Percentiles rank a stretch among this genome's conserved stretches.
Conservation (phyloP, 2,113 vertebrate species). For the Platycercus adscitus region DNA sequence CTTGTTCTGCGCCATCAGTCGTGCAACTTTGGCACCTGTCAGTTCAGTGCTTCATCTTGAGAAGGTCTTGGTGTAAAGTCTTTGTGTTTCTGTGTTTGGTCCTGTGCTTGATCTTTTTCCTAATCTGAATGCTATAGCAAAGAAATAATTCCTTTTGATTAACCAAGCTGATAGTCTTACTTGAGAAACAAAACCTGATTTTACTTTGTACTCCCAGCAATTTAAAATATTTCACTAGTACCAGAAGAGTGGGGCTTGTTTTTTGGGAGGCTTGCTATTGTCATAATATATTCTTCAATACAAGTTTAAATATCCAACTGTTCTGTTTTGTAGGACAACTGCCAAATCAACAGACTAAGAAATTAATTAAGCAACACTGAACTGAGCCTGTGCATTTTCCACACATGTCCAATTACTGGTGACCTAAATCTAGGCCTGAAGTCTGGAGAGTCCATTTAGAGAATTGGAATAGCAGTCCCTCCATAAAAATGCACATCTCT, state of each 20-base stretch:
- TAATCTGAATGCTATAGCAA: not conserved
- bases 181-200: not conserved
- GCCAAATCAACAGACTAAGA: constrained; percentile 48
- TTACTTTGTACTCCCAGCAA: not conserved
- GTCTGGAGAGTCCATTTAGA: not conserved
- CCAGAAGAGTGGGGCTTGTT: not conserved
- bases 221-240: not conserved
- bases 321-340: constrained; percentile 22
- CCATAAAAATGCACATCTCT: not conserved
- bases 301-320: constrained; percentile 24
- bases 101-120: not conserved
- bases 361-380: constrained; percentile 56
- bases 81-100: not conserved
- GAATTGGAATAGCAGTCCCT: not conserved
- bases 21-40: not conserved
- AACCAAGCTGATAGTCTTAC: not conserved
- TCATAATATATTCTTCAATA: not conserved
- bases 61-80: not conserved
- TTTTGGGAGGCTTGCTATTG: not conserved
- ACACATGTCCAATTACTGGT: constrained; percentile 59
- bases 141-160: not conserved
- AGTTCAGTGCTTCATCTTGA: not conserved
- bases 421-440: constrained; percentile 55
- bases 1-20: not conserved
- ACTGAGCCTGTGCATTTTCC: constrained; percentile 40